Evolutionary conservation across 2,888 invertebrate genomes (phyloP).

Genomic region (Eupithecia subumbrata): DNA sequence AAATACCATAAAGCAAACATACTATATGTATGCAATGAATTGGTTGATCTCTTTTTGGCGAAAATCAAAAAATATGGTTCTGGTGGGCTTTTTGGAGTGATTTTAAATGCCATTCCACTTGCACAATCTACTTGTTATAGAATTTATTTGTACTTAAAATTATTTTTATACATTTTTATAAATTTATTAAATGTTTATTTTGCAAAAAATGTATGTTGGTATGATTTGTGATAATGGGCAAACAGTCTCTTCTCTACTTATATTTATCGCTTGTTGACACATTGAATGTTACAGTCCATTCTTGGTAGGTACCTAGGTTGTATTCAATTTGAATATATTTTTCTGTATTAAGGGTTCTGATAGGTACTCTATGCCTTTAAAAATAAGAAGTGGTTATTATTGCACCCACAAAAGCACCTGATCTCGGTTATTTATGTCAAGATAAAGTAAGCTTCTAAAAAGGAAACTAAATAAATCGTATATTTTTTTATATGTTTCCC

Average conservation of each 20-base stretch:
- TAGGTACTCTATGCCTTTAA: not conserved
- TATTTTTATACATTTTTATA: not conserved
- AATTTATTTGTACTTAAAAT: not conserved
- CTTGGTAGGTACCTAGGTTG: not conserved
- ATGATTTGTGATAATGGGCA: not conserved
- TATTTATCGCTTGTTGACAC: not conserved
- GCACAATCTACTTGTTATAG: not conserved
- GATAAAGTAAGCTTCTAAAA: too few relatives aligned
- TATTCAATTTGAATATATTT: not conserved
- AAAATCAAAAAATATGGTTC: not conserved
- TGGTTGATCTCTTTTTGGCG: not conserved
- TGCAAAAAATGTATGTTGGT: not conserved
- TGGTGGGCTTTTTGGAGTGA: not conserved
- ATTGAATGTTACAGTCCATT: not conserved
- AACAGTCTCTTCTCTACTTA: not conserved
- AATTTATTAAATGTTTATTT: slow-evolving; percentile 6
- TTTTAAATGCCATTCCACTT: not conserved
- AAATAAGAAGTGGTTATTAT: not conserved
- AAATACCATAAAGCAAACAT: not conserved
- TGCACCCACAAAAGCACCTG: too few relatives aligned
- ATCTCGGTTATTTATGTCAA: too few relatives aligned
- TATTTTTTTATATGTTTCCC: too few relatives aligned
- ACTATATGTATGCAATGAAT: not conserved
- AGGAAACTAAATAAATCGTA: too few relatives aligned
- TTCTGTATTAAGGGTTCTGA: not conserved